Percentiles rank a stretch among this genome's conserved stretches.
phyloP scores from a whole-genome alignment of 2,113 vertebrate species.

The Hippocampus abdominalis region DNA sequence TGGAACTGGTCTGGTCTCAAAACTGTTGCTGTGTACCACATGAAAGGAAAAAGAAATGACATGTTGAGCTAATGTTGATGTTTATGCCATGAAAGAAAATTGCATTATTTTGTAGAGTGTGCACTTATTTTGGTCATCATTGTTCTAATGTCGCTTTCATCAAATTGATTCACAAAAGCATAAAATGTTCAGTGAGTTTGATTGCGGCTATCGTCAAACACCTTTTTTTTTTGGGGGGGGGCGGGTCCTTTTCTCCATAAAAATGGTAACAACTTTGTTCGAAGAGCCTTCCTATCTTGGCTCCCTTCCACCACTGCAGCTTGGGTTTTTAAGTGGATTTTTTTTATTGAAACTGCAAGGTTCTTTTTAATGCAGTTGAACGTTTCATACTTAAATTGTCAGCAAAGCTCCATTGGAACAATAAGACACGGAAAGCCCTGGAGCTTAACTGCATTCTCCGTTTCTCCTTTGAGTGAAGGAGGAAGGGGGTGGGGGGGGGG shows the following conservation, averaged over 20 bases:
- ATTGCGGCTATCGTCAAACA: too few species aligned
- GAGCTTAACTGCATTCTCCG: constrained; percentile 32
- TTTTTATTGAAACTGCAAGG: constrained; percentile 60
- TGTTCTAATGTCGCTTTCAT: too few species aligned
- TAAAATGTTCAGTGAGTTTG: too few species aligned
- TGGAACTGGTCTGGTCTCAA: too few species aligned
- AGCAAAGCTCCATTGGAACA: constrained; percentile 45
- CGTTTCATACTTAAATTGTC: constrained; percentile 60
- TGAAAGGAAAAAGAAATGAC: too few species aligned
- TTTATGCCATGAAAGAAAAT: too few species aligned
- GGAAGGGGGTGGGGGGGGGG: background rate
- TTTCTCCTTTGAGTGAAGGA: constrained; percentile 15
- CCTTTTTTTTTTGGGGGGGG: background rate
- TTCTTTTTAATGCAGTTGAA: constrained; percentile 54
- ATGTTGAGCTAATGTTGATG: too few species aligned
- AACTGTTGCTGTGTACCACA: too few species aligned
- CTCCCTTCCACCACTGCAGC: constrained; percentile 46
- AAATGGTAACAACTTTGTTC: background rate
- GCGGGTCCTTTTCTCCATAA: background rate
- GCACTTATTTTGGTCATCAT: too few species aligned
- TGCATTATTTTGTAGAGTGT: too few species aligned
- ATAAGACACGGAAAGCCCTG: constrained; percentile 40
- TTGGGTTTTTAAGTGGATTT: constrained; percentile 49
- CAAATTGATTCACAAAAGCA: too few species aligned
- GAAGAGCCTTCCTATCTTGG: constrained; percentile 27